Evolutionary conservation across 2,888 invertebrate genomes (phyloP).

Genomic region (Harpagoxenus sublaevis): DNA sequence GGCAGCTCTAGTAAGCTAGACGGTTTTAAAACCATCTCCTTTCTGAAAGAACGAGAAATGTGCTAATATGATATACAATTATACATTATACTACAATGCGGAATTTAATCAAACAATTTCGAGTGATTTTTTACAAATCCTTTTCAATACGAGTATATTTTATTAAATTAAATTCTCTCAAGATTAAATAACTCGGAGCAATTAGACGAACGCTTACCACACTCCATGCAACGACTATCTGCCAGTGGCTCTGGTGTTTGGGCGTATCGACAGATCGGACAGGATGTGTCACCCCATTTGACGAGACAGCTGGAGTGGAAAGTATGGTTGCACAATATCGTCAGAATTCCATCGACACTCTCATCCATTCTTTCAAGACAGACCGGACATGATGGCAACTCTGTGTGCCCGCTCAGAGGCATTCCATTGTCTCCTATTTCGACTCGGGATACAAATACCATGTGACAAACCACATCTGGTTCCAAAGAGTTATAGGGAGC

Average conservation of each 20-base stretch:
- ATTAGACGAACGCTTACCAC: slow-evolving; percentile 86
- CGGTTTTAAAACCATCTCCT: not conserved
- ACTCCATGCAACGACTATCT: slow-evolving; percentile 91
- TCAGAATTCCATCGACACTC: slow-evolving; percentile 98
- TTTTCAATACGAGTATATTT: not conserved
- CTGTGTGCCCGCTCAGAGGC: slow-evolving; percentile 94
- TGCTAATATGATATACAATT: too few species aligned
- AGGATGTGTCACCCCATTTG: slow-evolving; percentile 99
- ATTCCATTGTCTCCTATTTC: slow-evolving; percentile 94
- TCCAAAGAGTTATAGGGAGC: slow-evolving; percentile 97
- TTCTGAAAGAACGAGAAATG: not conserved
- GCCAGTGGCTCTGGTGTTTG: slow-evolving; percentile 94
- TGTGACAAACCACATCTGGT: slow-evolving; percentile 95
- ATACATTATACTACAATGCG: not conserved
- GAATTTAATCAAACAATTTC: not conserved
- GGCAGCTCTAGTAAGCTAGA: not conserved
- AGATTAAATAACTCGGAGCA: not conserved
- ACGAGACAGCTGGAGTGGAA: slow-evolving; percentile 98
- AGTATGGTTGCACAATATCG: slow-evolving; percentile 99
- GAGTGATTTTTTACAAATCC: not conserved
- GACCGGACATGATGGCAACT: slow-evolving; percentile 98
- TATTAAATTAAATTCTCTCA: not conserved
- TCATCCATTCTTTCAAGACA: slow-evolving; percentile 99
- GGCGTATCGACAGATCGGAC: slow-evolving; percentile 98
- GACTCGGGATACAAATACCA: slow-evolving; percentile 97